Evolutionary conservation across 1,140 invertebrate genomes (phyloP), one percentile per base, ranked within the genome.

Genomic region (Cephus cinctus): DNA sequence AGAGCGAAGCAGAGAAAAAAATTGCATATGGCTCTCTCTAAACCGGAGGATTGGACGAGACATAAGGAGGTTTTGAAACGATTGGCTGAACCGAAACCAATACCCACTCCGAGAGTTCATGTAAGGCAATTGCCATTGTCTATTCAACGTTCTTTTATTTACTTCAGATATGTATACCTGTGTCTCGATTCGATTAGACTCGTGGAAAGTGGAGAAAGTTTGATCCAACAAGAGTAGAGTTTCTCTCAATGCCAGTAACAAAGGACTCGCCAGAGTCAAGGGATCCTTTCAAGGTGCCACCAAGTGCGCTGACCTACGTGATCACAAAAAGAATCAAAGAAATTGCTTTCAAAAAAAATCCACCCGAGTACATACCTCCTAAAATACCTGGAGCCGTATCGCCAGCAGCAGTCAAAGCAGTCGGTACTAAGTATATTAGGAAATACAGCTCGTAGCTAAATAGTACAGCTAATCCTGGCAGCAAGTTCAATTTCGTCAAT

Each of bases 31-130:
- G 46, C 15, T 40, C 43, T 67, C 2, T 23, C 12, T 19, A 65
- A 57, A 46, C 58, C 57, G 2, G 57, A 54, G 11, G 63, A 72
- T 27, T 69, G 63, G 67, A 43, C 65, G 15, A 55, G 52, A n/a
- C 63, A 69, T 46, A 36, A 54, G n/a, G 23, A 47, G 32, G 15
- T 41, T 11, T 19, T 72, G 27, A 31, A 59, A 16, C 58, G 34
- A 40, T 43, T 71, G 4, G 52, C 69, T 0, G 36, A 18, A 15
- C 67, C 69, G 3, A 71, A 65, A 46, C 16, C 31, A 1, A 23
- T 18, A 4, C 47, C 19, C 4, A 47, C 16, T 9, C 50, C 56
- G 4, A 50, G 46, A 38, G 34, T 41, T 0, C 27, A 18, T 3
- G 67, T 70, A 65, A 36, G 46, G 27, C 44, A 1, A 15, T 35